A percentile compares a stretch with the other conserved stretches of the same genome.
These are phyloP conservation scores for Psylliodes chrysocephalus DNA, from an alignment of 2,888 invertebrate species.

Conservation along the genomic window DNA sequence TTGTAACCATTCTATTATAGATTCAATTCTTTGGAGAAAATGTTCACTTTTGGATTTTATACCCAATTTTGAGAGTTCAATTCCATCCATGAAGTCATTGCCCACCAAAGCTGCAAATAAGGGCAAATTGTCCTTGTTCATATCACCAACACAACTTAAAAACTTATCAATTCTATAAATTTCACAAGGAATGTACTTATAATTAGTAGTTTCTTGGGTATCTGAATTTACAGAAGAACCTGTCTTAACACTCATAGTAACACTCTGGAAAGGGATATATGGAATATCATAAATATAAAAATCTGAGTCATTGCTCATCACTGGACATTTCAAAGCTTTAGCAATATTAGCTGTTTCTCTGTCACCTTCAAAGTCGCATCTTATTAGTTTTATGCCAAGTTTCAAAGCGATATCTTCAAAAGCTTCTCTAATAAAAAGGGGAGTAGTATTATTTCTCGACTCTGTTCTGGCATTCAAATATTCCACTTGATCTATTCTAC, in stretches of 20 bases:
- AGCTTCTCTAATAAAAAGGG: slow-evolving; percentile 77
- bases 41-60: slow-evolving; percentile 5
- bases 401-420: slow-evolving; percentile 77
- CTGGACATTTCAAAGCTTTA: slow-evolving; percentile 81
- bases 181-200: slow-evolving; percentile 72
- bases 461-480: slow-evolving; percentile 69
- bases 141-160: slow-evolving; percentile 71
- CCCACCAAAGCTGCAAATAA: slow-evolving; percentile 85
- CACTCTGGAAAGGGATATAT: slow-evolving; percentile 81
- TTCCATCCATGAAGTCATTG: slow-evolving; percentile 74
- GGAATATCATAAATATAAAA: slow-evolving; percentile 88
- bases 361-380: slow-evolving; percentile 91
- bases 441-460: slow-evolving; percentile 72
- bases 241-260: slow-evolving; percentile 65
- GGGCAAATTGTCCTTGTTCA: slow-evolving; percentile 73
- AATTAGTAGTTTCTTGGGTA: slow-evolving; percentile 41
- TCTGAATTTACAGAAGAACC: slow-evolving; percentile 8
- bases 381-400: slow-evolving; percentile 73
- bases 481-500: slow-evolving; percentile 56
- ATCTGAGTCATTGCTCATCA: slow-evolving; percentile 93
- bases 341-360: slow-evolving; percentile 87
- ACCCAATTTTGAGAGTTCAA: slow-evolving; percentile 23
- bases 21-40: slow-evolving; percentile 71
- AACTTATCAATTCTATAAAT: slow-evolving; percentile 79
- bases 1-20: slow-evolving; percentile 80